Base-by-base conservation (phyloP, 1,140 invertebrate species). In the Ditylenchus dipsaci region DNA sequence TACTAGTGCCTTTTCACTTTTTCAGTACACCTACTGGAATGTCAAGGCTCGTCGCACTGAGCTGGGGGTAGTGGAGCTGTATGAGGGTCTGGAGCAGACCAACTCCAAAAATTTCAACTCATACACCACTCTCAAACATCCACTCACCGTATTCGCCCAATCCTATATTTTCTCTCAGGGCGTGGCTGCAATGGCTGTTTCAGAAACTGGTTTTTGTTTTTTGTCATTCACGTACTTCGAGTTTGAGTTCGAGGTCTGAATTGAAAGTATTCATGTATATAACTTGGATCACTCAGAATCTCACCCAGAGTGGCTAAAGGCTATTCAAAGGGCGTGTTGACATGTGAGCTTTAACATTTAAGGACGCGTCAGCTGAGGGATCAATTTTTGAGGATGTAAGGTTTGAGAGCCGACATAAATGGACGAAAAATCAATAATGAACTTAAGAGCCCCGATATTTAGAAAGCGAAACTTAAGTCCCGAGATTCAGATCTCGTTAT, bases 21-120 rank as follows among this genome's bases (percentile, higher is more conserved):
- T 83, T 56, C 76, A 87, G 59, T 97, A 97, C 84, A 88, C 90
- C 61, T 95, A 91, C 83, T 95, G 90, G 83, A 97, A 91, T 85
- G 91, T 95, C 72, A 95, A 95, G 84, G 89, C 88, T 76, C 88
- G 94, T 53, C 88, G 95, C 65, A 90, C 89, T 47, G 95, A 98
- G 86, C 87, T 97, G 23, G 89, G 89, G 5, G 90, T 93, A 5
- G 86, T 97, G 75, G 95, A 98, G 85, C 84, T 99, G 57, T 97
- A 93, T 81, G 95, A 97, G 85, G 65, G 78, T 38, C 30, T 49
- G 38, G 30, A 77, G 60, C 64, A 68, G 64, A 67, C 69, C 27
- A 69, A 80, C 71, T 60, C 23, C 63, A 21, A 68, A 42, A 33
- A 59, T 27, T 26, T 95, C 91, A 74, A 94, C 91, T 56, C 86